Base-by-base conservation (phyloP, 2,797 vertebrate genomes). In the Nasua narica region DNA sequence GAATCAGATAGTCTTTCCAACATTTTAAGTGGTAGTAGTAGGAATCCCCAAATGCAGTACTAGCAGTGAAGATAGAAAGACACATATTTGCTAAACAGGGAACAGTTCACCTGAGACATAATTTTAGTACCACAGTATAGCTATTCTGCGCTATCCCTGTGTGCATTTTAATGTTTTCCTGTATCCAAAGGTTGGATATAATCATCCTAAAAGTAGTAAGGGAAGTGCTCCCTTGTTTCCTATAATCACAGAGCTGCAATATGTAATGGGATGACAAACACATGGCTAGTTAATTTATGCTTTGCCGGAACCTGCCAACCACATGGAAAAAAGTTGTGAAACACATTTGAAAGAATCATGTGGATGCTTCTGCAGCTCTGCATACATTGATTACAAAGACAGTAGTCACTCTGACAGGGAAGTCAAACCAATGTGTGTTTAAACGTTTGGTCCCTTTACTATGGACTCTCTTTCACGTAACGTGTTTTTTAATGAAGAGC, bases 321-420 rank as follows among this genome's bases (percentile, higher is more conserved):
- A 93, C 93, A 72, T 92, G 78, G 67, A 83, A 83, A 83, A 86
- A 93, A 70, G 32, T 60, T 88, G 52, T 23, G 77, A 91, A 97
- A 83, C 84, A 76, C 52, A 56, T 88, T 90, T 83, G 27, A 76
- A 92, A 89, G n/a, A 87, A 48, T 35, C 65, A 15, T 43, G 32
- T 94, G 69, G 32, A 40, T 62, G 58, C 50, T 62, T 92, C 50
- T 35, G 40, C 15, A 86, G 54, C 21, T 84, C 56, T 25, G 1
- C 29, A 8, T 70, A 40, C 35, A 35, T 65, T 95, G 86, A 35
- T 91, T 83, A 50, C 62, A 84, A 92, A 82, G 76, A 40, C n/a
- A 43, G 35, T 85, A 65, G 46, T 23, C 77, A 18, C 56, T 60
- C 11, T 58, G 67, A 46, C n/a, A 5, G 4, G 18, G 69, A 93